A percentile compares a stretch with the other conserved stretches of the same genome.
phyloP scores from a whole-genome alignment of 1,140 invertebrate species.

The Nixonia krombeini region DNA sequence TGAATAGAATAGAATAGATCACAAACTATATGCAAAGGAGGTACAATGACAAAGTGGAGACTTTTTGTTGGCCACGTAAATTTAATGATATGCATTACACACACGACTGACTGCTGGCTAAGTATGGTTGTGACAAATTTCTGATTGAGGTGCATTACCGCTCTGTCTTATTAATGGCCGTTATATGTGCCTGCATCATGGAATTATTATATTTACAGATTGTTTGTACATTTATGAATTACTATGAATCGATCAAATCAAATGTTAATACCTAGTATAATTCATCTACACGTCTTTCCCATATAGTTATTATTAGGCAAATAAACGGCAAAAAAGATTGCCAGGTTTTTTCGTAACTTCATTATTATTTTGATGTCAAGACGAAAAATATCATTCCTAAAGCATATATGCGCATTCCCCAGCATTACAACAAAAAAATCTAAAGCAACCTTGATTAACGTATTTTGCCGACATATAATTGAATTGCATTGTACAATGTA shows the following conservation, averaged over 20 bases:
- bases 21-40: neutral
- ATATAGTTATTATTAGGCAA: conserved; percentile 14
- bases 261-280: conserved; percentile 25
- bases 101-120: conserved; percentile 66
- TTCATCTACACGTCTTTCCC: conserved; percentile 20
- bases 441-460: no score
- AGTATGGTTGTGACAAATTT: conserved; percentile 65
- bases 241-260: conserved; percentile 48
- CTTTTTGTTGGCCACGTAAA: conserved; percentile 35
- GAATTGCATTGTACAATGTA: conserved; percentile 15
- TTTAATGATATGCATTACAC: conserved; percentile 56
- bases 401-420: conserved; percentile 1
- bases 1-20: no score
- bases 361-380: neutral
- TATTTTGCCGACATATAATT: conserved; percentile 26
- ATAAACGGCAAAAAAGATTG: conserved; percentile 8
- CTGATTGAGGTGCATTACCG: conserved; percentile 38
- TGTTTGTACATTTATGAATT: conserved; percentile 59
- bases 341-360: conserved; percentile 15
- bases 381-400: neutral
- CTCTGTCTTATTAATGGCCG: conserved; percentile 49
- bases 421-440: no score
- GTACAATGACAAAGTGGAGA: neutral
- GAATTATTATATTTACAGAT: conserved; percentile 55
- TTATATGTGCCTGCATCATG: conserved; percentile 46